phyloP scores from a whole-genome alignment of 2,797 vertebrate genomes.

The Pangasius djambal region DNA sequence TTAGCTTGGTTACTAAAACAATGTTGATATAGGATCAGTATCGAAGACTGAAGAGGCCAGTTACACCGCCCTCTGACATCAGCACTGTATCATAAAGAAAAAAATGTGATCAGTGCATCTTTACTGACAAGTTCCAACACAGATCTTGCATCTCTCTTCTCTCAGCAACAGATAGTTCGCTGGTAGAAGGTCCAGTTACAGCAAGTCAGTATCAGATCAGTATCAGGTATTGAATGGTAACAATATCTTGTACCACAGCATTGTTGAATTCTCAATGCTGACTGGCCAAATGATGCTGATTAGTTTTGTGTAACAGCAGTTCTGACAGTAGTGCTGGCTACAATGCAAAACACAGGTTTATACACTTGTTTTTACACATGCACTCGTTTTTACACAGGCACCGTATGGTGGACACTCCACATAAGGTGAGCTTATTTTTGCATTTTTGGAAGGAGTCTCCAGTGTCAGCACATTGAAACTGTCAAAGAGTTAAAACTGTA shows the following conservation, averaged over 20 bases:
- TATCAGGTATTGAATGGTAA: not conserved
- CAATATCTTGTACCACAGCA: not conserved
- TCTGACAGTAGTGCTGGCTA: not conserved
- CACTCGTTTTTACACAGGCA: not conserved
- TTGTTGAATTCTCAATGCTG: not conserved
- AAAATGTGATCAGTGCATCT: not conserved
- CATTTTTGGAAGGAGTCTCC: not conserved
- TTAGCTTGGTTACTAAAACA: not conserved
- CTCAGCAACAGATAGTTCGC: not conserved
- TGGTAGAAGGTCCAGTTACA: not conserved
- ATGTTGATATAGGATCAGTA: not conserved
- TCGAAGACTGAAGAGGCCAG: not conserved
- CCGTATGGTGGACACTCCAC: not conserved
- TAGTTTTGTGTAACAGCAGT: not conserved
- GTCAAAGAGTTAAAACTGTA: not conserved
- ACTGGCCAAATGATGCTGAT: not conserved
- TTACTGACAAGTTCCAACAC: not conserved
- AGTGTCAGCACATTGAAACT: not conserved
- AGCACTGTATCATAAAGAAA: not conserved
- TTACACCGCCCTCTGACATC: not conserved
- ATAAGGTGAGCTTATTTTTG: not conserved
- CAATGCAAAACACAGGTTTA: not conserved
- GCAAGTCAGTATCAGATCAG: not conserved
- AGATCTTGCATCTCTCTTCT: not conserved
- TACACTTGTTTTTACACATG: not conserved